Base-by-base conservation (phyloP, 2,113 vertebrate species). In the Athene noctua region DNA sequence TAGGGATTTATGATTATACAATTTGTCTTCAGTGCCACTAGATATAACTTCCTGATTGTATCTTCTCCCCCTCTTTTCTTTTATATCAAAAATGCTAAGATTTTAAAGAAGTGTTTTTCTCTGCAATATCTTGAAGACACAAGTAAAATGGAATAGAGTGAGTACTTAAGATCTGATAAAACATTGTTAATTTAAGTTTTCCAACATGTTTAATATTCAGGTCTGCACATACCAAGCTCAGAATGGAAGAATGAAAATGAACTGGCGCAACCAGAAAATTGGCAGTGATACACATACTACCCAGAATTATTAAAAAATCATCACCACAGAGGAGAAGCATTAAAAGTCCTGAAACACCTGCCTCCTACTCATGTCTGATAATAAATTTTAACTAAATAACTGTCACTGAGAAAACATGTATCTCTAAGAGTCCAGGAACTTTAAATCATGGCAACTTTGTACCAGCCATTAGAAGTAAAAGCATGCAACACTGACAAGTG, bases 21-120 rank as follows among this genome's bases (percentile, higher is more conserved):
- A 83, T 96, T 93, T 95, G 51, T 95, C 90, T 92, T 93, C 75
- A 44, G 13, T 90, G 72, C 18, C 51, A 71, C 26, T 73, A 77
- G 42, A 72, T 46, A 71, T 30, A 88, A 74, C 75, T 93, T 88
- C 34, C 32, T 89, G 38, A 71, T 94, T 86, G 65, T 59, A 34
- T 84, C 67, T 84, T 81, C 27, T 72, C 90, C 13, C 38, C 36
- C 26, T 75, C 26, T 71, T 74, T 80, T 80, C 59, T 55, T 5
- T 78, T 65, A 13, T 23, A 80, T 70, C 16, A 77, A 66, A 91
- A 86, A 40, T 27, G 7, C 9, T 77, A 58, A 65, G 9, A 51
- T 80, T 85, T 89, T 73, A 77, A 44, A 44, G 5, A 47, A 27
- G 11, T n/a, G 5, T 18, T 92, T 90, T 91, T 66, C 36, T 62